Base-by-base conservation (phyloP, 2,888 invertebrate species). In the Meteorus colon region DNA sequence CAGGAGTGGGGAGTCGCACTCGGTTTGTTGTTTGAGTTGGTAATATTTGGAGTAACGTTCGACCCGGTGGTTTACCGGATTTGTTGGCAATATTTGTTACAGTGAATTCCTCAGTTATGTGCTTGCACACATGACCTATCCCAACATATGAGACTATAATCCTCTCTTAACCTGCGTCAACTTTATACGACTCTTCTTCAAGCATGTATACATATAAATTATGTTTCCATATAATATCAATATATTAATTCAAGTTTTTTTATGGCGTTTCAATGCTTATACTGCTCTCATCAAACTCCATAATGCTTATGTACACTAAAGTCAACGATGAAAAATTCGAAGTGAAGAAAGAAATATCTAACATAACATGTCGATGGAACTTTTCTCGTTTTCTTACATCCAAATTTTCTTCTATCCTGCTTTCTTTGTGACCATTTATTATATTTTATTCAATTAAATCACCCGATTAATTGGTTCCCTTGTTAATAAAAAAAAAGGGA, bases 1-100 rank as follows among this genome's bases (percentile, higher is more conserved):
- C 82, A 81, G 80, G 80, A 82, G 80, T 81, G 81, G 82, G 82
- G 80, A 79, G 79, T 79, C 80, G 78, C 81, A 82, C 83, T 81
- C 79, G 75, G 79, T 82, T 84, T 80, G 79, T 81, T 83, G 84
- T 84, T 85, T 85, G 86, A 87, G 86, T 86, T 86, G 85, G 85
- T 85, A 86, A 86, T 85, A 86, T 85, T 86, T 84, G 84, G 84
- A 83, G 84, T 84, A 86, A 86, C 84, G 85, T 86, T 86, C 82
- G 82, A 82, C 83, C 81, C 84, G 77, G 82, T 78, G 83, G 85
- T 85, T 86, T 85, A 86, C 85, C 81, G 83, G 83, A 86, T 85
- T 86, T 83, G 82, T 84, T 86, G 84, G 82, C 84, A 84, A 84
- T 86, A 85, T 85, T 55, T 86, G 85, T 85, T 85, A 85, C 83